Evolutionary conservation across 2,113 vertebrate genomes (phyloP).

Genomic region (Formicarius rufipectus): DNA sequence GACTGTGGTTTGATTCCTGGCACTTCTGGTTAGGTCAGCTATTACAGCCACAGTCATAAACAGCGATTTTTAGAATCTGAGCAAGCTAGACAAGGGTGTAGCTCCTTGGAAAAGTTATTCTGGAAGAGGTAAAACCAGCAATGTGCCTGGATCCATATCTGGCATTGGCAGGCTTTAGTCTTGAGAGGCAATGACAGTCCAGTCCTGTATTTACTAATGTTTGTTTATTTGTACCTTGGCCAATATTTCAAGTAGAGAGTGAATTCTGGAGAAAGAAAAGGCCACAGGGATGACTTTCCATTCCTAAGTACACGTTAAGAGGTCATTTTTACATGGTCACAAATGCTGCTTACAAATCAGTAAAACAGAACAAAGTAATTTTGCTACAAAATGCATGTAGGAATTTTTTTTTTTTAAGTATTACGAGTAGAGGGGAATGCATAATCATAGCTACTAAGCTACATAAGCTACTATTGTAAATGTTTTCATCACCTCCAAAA

Average conservation of each 20-base stretch:
- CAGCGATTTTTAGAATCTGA: slow-evolving; percentile 47
- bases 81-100: slow-evolving; percentile 55
- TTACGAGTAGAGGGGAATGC: background rate
- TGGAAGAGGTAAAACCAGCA: slow-evolving; percentile 3
- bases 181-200: background rate
- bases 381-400: background rate
- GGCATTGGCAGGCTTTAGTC: slow-evolving; percentile 10
- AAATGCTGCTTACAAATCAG: background rate
- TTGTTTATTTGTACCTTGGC: slow-evolving; percentile 57
- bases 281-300: background rate
- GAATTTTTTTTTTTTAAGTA: background rate
- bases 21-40: slow-evolving; percentile 29
- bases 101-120: slow-evolving; percentile 42
- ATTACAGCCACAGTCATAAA: slow-evolving; percentile 31
- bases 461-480: background rate
- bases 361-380: background rate
- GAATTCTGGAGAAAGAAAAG: slow-evolving; percentile 36
- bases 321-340: slow-evolving; percentile 30
- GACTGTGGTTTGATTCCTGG: slow-evolving; percentile 52
- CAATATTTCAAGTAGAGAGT: slow-evolving; percentile 28
- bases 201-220: background rate
- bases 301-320: background rate
- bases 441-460: background rate
- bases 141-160: slow-evolving; percentile 37
- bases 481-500: background rate